Evolutionary conservation across 35 echinoderm and acorn worm species (phyloP), one percentile per base, ranked within the genome.

Genomic region (Apostichopus japonicus): DNA sequence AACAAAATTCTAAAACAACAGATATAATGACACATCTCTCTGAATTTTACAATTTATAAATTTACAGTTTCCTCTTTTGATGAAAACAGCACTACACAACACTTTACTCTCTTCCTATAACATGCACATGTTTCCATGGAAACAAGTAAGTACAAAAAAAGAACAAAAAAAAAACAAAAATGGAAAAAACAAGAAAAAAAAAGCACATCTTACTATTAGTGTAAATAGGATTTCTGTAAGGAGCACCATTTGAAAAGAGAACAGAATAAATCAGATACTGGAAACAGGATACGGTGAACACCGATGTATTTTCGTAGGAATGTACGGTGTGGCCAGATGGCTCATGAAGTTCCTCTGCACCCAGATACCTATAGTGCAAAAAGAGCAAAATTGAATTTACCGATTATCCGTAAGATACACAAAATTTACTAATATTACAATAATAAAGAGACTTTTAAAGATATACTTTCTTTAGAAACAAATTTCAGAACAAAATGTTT

Each of bases 161-260:
- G n/a, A n/a, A n/a, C n/a, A n/a, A n/a, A n/a, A n/a, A n/a, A n/a
- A n/a, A n/a, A n/a, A n/a, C n/a, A n/a, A n/a, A n/a, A n/a, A n/a
- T n/a, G n/a, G n/a, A n/a, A n/a, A n/a, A n/a, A n/a, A n/a, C n/a
- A n/a, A n/a, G n/a, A n/a, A 44, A 5, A 6, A n/a, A 17, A 44
- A 44, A 44, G 33, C 33, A 52, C 15, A 90, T 95, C 96, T 86
- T 56, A 97, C 96, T 77, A 56, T 94, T 93, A 8, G 86, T 94
- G 65, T 94, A 94, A 56, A 94, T 92, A 9, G 93, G 93, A 90
- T 92, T 93, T 55, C 93, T 92, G 86, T 92, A 97, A 0, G 95
- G 95, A 72, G 55, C 55, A 8, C 93, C 91, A 21, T 94, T 95
- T 10, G 95, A 92, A 67, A 92, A 93, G 4, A 94, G 59, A 63